These are phyloP conservation scores for Helicoverpa armigera DNA, from an alignment of 1,140 invertebrate genomes.

Conservation along the genomic window DNA sequence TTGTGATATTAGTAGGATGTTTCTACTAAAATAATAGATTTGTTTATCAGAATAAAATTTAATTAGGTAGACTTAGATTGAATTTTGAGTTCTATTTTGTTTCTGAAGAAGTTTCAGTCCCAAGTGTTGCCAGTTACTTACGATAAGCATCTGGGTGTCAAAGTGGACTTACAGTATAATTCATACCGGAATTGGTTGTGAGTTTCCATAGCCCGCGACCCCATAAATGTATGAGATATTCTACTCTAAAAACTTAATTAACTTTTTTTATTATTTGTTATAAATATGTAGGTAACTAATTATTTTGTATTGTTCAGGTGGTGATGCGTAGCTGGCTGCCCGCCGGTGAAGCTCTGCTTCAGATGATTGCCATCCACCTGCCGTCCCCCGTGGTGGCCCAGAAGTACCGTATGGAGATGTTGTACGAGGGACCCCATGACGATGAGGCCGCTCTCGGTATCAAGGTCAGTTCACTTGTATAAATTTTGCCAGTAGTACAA, in stretches of 20 bases:
- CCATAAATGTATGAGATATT: slow-evolving; percentile 71
- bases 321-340: slow-evolving; percentile 99
- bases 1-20: too few species aligned
- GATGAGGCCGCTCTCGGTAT: slow-evolving; percentile 98
- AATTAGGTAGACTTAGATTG: too few species aligned
- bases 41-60: too few species aligned
- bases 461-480: slow-evolving; percentile 86
- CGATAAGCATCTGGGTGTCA: slow-evolving; percentile 70
- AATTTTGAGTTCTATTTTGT: too few species aligned
- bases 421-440: slow-evolving; percentile 99
- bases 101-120: slow-evolving; percentile 50
- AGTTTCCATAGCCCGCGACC: slow-evolving; percentile 58
- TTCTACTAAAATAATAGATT: too few species aligned
- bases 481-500: too few species aligned
- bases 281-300: background rate
- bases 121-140: slow-evolving; percentile 71
- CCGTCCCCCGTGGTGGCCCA: slow-evolving; percentile 99
- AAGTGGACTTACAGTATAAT: slow-evolving; percentile 67
- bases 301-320: slow-evolving; percentile 86
- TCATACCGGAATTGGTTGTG: slow-evolving; percentile 74
- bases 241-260: background rate
- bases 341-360: slow-evolving; percentile 99
- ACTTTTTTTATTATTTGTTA: background rate
- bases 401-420: slow-evolving; percentile 99
- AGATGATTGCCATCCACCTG: slow-evolving; percentile 99